Evolutionary conservation across 1,140 invertebrate species (phyloP), one percentile per base, ranked within the genome.

Genomic region (Megathymus violae): DNA sequence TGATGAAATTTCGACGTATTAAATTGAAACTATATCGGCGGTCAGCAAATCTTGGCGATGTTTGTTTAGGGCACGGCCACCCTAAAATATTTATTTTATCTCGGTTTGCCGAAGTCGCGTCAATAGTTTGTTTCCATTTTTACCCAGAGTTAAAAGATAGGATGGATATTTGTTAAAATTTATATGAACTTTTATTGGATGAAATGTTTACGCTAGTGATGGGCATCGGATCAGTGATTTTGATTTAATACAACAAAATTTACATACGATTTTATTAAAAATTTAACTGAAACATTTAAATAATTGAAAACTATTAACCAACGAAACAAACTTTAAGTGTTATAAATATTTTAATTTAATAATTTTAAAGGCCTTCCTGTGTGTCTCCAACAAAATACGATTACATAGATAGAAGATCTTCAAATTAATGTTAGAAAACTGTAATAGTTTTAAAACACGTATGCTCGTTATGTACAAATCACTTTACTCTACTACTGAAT

Each of bases 51-150:
- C 84, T 76, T 69, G 71, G 69, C 77, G 72, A 64, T 91, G 88
- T 91, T 89, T 91, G 82, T 88, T 89, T 89, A 91, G 88, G 87
- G 74, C 79, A 78, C 76, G 78, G 75, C 85, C 86, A 87, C 88
- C 88, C 88, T 85, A 86, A 91, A 87, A 91, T 91, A 91, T 91
- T 91, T 89, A 89, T 87, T 87, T 84, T 89, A 85, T 87, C 85
- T 87, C 58, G 86, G 88, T 88, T 89, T 89, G 86, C 85, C 86
- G 86, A 83, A 85, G 79, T 85, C 82, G 76, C 87, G 84, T 86
- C 86, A 85, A 90, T 85, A 85, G 82, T 81, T 88, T 84, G 80
- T 87, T 84, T 76, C 76, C 75, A 85, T 85, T 87, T 86, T 85
- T 86, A 83, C 74, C 76, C 73, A 50, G 78, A 64, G 69, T 82